Evolutionary conservation across 2,888 invertebrate genomes (phyloP), one percentile per base, ranked within the genome.

Genomic region (Athalia cordata): DNA sequence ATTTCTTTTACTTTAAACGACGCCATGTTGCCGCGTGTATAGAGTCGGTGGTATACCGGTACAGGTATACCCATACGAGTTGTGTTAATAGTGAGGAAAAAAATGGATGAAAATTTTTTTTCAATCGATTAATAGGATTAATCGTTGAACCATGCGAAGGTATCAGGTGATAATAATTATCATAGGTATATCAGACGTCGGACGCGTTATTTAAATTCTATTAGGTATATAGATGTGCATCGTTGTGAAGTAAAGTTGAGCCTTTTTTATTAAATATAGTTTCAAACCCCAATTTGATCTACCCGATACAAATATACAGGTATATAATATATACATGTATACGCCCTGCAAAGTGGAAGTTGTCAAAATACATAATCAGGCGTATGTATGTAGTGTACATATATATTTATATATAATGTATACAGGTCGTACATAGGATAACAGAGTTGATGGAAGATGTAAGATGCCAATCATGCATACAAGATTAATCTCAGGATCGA

Each of bases 381-480:
- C 15, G 8, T 4, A 62, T 62, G 57, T 57, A 6, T 55, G 3
- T 55, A 6, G 8, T 3, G 3, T 55, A 55, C 5, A 0, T 55
- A 55, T 5, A 29, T 4, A 0, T 62, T 15, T 29, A 29, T 29
- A 29, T 29, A 29, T 29, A 29, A 29, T 29, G 29, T 29, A 29
- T 29, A 29, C 29, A 43, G 9, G 62, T 29, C 11, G 11, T 9
- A 43, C 62, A 61, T 7, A 61, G 8, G 13, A 9, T 29, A 61
- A 4, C 13, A 15, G 61, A 62, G 29, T 62, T 62, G 9, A 45
- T n/a, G n/a, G 64, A 64, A 45, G 45, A 64, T n/a, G 47, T n/a
- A 64, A 64, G 64, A 64, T 64, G 64, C 64, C 64, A n/a, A 64
- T 64, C 64, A 64, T 64, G 64, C 64, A 64, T 45, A 64, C 64